Base-by-base conservation (phyloP, 2,113 vertebrate species). In the Channa argus region DNA sequence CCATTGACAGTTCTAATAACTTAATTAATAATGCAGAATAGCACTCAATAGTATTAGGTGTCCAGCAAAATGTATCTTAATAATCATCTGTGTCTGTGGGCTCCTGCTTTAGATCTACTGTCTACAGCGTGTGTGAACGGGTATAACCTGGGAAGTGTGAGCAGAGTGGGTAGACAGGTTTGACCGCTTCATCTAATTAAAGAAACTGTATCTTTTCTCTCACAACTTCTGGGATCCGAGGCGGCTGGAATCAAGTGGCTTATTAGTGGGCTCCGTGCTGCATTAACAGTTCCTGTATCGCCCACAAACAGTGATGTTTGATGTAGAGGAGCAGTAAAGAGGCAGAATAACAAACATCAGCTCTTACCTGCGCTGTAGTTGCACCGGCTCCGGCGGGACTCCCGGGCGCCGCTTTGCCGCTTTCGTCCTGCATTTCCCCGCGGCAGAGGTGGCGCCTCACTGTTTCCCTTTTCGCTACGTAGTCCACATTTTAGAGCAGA, bases 381-480 rank as follows among this genome's bases (percentile, higher is more conserved):
- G 38, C 44, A 3, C 36, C 8, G 56, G 13, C 56, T 8, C 3
- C 77, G 6, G 34, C 55, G 33, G 70, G 77, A 77, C 69, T 88
- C 55, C 65, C 86, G 45, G 72, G 44, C 46, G 82, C 79, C 15
- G 80, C 59, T 67, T 80, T 90, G 60, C 80, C 77, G 79, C 86
- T 72, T 36, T 84, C 46, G 71, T 82, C 85, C 80, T 79, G 86
- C 94, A 95, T 95, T 88, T 92, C 68, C 43, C 46, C 36, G 8
- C 15, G 46, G 43, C 34, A 65, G 56, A 50, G 72, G 77, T 50
- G 53, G n/a, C 1, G 43, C 39, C 41, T 90, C 72, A 55, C 37
- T 53, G 41, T 8, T 67, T 36, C n/a, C 41, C 65, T 4, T 12
- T 58, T 73, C 76, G 46, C 41, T 74, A 69, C 51, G 54, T 54